phyloP scores from a whole-genome alignment of 2,797 vertebrate genomes.

The Emys orbicularis region DNA sequence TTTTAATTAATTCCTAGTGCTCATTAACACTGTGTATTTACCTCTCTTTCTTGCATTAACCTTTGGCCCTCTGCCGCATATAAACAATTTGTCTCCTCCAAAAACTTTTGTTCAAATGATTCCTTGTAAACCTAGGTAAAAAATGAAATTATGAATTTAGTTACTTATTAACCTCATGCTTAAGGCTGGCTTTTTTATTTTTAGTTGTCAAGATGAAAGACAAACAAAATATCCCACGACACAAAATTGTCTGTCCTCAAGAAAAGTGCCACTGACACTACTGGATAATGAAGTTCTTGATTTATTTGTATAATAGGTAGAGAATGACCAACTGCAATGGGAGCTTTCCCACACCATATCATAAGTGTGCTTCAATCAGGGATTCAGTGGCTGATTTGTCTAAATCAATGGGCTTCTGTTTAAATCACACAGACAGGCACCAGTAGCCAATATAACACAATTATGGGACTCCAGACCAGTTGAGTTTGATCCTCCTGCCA shows the following conservation, averaged over 20 bases:
- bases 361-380: not conserved
- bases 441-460: not conserved
- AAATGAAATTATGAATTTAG: not conserved
- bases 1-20: not conserved
- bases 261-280: not conserved
- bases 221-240: not conserved
- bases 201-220: not conserved
- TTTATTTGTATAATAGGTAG: not conserved
- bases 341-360: not conserved
- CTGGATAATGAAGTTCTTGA: not conserved
- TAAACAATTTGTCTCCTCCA: slow-evolving; percentile 87
- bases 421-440: not conserved
- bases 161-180: not conserved
- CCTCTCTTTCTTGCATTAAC: slow-evolving; percentile 88
- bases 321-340: not conserved
- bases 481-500: not conserved
- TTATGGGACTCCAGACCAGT: not conserved
- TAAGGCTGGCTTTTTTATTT: not conserved
- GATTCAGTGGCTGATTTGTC: rapidly evolving
- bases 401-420: not conserved
- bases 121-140: slow-evolving; percentile 85
- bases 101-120: slow-evolving; percentile 85
- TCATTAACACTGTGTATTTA: slow-evolving; percentile 37
- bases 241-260: rapidly evolving
- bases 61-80: slow-evolving; percentile 88